These are phyloP conservation scores for Tapirus indicus DNA, from an alignment of 2,797 vertebrate genomes.

Conservation along the genomic window DNA sequence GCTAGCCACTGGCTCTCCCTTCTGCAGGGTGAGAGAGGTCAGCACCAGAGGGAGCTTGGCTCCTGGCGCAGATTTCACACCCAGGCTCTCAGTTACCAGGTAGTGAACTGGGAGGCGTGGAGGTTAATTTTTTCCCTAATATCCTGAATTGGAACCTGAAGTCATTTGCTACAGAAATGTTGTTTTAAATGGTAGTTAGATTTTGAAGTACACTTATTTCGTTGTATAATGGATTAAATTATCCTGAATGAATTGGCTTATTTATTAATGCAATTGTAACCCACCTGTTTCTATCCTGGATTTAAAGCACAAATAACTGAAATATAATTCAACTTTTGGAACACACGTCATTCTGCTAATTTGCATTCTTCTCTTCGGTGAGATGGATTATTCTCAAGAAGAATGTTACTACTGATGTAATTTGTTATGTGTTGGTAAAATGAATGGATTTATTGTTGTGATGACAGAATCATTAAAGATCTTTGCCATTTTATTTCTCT, in stretches of 20 bases:
- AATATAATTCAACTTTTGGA: not conserved
- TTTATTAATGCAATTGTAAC: not conserved
- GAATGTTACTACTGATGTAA: not conserved
- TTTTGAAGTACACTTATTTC: not conserved
- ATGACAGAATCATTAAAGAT: not conserved
- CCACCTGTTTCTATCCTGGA: not conserved
- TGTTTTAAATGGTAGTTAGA: not conserved
- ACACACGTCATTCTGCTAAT: not conserved
- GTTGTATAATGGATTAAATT: not conserved
- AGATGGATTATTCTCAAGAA: not conserved
- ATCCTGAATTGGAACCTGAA: not conserved
- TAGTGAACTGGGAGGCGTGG: not conserved
- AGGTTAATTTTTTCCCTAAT: not conserved
- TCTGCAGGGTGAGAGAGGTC: not conserved
- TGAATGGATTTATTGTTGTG: not conserved
- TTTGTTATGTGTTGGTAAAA: not conserved
- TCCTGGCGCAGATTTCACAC: not conserved
- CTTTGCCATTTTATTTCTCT: not conserved
- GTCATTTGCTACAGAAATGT: not conserved
- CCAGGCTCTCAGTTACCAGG: not conserved
- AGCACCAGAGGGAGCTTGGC: not conserved
- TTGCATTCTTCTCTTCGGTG: not conserved
- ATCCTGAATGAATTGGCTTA: not conserved
- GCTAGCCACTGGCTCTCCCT: fast-evolving
- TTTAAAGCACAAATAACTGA: not conserved